phyloP scores from a whole-genome alignment of 1,140 invertebrate species.

The Drosophila saltans region DNA sequence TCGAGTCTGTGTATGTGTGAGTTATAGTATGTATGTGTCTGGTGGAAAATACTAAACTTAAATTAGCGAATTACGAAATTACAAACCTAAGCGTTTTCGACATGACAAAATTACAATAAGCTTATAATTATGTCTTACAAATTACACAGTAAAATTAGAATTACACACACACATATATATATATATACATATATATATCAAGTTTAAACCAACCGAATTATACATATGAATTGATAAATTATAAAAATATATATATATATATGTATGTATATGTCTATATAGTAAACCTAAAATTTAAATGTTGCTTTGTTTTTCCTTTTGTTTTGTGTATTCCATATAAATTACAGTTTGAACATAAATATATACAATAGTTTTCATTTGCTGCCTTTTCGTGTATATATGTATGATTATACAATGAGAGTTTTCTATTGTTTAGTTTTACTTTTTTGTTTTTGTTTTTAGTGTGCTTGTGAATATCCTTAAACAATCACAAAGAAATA shows the following conservation, averaged over 20 bases:
- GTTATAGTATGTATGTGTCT: conserved; percentile 48
- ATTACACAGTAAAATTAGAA: conserved; percentile 61
- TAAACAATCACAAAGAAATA: conserved; percentile 52
- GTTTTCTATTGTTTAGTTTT: conserved; percentile 31
- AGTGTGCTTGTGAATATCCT: conserved; percentile 58
- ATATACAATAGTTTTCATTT: conserved; percentile 49
- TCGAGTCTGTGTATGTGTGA: conserved; percentile 47
- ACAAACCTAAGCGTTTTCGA: conserved; percentile 42
- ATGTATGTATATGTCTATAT: conserved; percentile 31
- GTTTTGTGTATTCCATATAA: conserved; percentile 41
- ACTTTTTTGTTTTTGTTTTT: conserved; percentile 23
- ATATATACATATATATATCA: conserved; percentile 50
- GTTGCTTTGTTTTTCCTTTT: conserved; percentile 26
- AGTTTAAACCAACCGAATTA: conserved; percentile 60
- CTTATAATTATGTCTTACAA: conserved; percentile 57
- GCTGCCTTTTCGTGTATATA: conserved; percentile 16
- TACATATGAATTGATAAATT: conserved; percentile 61
- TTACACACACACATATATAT: conserved; percentile 42
- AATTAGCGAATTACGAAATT: conserved; percentile 43
- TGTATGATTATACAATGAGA: conserved; percentile 52
- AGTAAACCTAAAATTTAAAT: conserved; percentile 51
- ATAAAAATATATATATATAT: conserved; percentile 71
- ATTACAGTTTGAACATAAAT: conserved; percentile 67
- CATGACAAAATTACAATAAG: conserved; percentile 44
- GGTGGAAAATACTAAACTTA: conserved; percentile 72